Base-by-base conservation (phyloP, 2,888 invertebrate species). In the Nemotelus pantherinus region DNA sequence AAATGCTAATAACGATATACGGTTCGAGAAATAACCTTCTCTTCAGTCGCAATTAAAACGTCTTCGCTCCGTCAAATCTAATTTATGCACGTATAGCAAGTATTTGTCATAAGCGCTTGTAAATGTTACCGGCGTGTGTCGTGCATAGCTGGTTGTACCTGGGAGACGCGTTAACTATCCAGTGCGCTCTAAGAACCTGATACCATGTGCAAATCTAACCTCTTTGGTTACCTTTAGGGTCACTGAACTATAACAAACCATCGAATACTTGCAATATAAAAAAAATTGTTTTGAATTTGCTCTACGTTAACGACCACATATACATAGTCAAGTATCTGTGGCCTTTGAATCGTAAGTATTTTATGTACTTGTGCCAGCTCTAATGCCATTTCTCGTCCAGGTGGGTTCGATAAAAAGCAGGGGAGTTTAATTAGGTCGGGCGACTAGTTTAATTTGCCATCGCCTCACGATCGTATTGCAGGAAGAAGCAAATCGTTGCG, bases 401-500 rank as follows among this genome's bases (percentile, higher is more conserved):
- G 57, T 57, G 10, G 57, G n/a, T 57, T 5, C 57, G 53, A 57
- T 4, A 25, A 3, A 43, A 63, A 44, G 44, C 44, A n/a, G 45
- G n/a, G 64, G 50, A 70, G 53, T 53, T 44, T 70, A 70, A 70
- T 70, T 41, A 43, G 53, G 43, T 70, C 39, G 53, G 41, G 7
- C 70, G 45, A 55, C 68, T 25, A 55, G 43, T 41, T 9, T 50
- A 55, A 53, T 70, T 53, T 55, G 53, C 68, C 70, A 55, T 70
- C 55, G 45, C 53, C 6, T 7, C 7, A 43, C 44, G 45, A 10
- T 43, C 45, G n/a, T 64, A 41, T 68, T 68, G 5, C 25, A 68
- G 53, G 68, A 70, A 53, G 53, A 55, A 39, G 55, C 41, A 70
- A 70, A 70, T 41, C 55, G 70, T 53, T 55, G 70, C 55, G 53